Base-by-base conservation (phyloP, 1,140 invertebrate species). In the Pseudomyrmex gracilis region DNA sequence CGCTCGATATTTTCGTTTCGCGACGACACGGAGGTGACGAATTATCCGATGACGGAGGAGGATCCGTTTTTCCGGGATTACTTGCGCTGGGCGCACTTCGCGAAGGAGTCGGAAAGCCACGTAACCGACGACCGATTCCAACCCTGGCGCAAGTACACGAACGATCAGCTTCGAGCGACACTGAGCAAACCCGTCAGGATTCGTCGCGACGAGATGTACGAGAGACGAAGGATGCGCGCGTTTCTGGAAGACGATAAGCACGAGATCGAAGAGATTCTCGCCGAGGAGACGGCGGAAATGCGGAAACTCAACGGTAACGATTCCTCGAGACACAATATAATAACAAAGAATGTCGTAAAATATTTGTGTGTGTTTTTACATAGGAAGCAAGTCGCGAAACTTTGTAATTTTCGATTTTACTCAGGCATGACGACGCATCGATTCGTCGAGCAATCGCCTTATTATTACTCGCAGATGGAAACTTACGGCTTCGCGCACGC, bases 1-100 rank as follows among this genome's bases (percentile, higher is more conserved):
- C 92, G 93, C 24, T 94, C 93, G 5, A 89, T 95, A 24, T 92
- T 92, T n/a, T 90, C 94, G 0, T 94, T 95, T 0, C 91, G 89
- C 24, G 91, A 90, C 0, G 73, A 90, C 13, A 90, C 71, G 2
- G 91, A 93, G 51, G 92, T 95, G 1, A 93, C 92, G 47, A 95
- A 95, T 67, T 95, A 95, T 83, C 60, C 93, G 0, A 22, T 87
- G 8, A 3, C n/a, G 8, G 8, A 57, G 7, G 87, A 89, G 7
- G 53, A 84, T 55, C 78, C 77, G 0, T 2, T 82, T 0, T 34
- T 68, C 2, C 60, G 45, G 34, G 84, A 90, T 0, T 55, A 85
- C 1, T 3, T 90, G 0, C 10, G 80, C 0, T 91, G 84, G 70
- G 80, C 88, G 2, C 51, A 85, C 1, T 91, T 91, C n/a, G 51